A percentile compares a stretch with the other conserved stretches of the same genome.
These are phyloP conservation scores for Ischnura elegans DNA, from an alignment of 2,888 invertebrate species.

Conservation along the genomic window DNA sequence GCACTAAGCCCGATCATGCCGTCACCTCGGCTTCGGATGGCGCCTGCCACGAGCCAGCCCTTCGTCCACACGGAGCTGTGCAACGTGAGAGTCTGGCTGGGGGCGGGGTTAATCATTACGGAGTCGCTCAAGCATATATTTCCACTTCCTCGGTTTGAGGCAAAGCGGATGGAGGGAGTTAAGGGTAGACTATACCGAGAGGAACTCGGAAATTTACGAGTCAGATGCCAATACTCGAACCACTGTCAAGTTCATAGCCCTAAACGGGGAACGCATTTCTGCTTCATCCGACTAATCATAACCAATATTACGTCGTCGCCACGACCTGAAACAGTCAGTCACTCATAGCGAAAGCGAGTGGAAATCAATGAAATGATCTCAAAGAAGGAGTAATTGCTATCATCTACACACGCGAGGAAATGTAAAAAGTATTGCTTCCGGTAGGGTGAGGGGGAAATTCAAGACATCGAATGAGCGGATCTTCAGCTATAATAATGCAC, in stretches of 20 bases:
- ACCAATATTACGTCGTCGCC: neutral
- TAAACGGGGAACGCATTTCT: neutral
- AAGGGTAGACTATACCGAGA: neutral
- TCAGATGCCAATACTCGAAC: neutral
- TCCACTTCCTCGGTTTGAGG: constrained; percentile 34
- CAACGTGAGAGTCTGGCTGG: neutral
- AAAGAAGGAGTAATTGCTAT: too few species aligned
- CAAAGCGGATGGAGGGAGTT: constrained; percentile 22
- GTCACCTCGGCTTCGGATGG: neutral
- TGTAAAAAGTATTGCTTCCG: too few species aligned
- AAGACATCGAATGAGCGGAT: too few species aligned
- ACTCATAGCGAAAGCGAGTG: too few species aligned
- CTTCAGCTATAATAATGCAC: too few species aligned
- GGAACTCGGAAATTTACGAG: neutral
- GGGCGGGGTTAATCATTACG: constrained; percentile 13
- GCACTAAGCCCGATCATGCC: neutral
- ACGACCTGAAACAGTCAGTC: too few species aligned
- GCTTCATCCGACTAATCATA: neutral
- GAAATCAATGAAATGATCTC: too few species aligned
- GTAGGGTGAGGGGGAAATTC: too few species aligned
- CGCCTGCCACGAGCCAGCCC: neutral
- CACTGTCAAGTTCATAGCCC: neutral
- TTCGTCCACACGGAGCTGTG: neutral
- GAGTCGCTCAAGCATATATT: constrained; percentile 20
- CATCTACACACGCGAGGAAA: too few species aligned